Evolutionary conservation across 2,797 vertebrate genomes (phyloP), one percentile per base, ranked within the genome.

Genomic region (Xiphophorus birchmanni): DNA sequence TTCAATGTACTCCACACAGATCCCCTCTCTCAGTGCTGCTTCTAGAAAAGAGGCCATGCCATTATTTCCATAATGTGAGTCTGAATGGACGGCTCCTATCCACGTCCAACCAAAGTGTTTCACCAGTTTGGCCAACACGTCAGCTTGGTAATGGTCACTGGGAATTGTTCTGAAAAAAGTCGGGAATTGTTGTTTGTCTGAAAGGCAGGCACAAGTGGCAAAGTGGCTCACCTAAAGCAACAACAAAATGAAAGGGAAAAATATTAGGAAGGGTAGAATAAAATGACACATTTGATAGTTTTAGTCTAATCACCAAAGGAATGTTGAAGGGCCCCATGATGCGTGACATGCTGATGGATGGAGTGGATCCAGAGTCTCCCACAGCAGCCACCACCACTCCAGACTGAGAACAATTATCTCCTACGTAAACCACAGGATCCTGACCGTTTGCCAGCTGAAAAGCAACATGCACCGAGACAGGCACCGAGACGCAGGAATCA

Each of bases 61-160:
- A 56, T 92, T 93, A 82, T 95, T 96, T 5, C 95, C 95, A 15
- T 96, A 96, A 58, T 95, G 95, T 0, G 93, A 94, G 77, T 96
- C 93, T 0, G 94, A 95, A 4, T 58, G 56, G 11, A 58, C 5
- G 1, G 12, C 87, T 2, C 95, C 95, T 32, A 96, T 95, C 95
- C 95, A 96, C 3, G 94, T 95, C 95, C 95, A 96, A n/a, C 87
- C 94, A 74, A 95, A 95, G 75, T 92, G 89, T 73, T 93, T 94
- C 5, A 96, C 90, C 72, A 95, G 82, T 42, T 92, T 93, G 58
- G 90, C 94, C 77, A 95, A 77, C 1, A 92, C 94, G 0, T 87
- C 60, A 18, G 60, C 60, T 63, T 63, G 60, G 13, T 92, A 95
- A 29, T 92, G 90, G 67, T 96, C 95, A 78, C 95, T 96, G 9